Base-by-base conservation (phyloP, 2,113 vertebrate genomes). In the Dasyurus viverrinus region DNA sequence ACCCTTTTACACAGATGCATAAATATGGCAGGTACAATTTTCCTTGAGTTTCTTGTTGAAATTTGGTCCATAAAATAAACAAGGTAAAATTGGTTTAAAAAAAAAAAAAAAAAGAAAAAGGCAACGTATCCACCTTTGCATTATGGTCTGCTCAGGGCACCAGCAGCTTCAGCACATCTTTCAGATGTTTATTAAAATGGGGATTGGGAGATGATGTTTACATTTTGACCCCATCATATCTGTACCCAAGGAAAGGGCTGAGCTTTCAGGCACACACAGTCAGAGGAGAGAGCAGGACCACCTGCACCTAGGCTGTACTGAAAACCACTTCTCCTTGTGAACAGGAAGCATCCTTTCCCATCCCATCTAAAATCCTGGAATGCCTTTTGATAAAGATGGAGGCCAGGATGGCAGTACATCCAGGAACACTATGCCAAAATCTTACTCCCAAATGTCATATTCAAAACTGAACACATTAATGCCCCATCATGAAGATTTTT, bases 21-120 rank as follows among this genome's bases (percentile, higher is more conserved):
- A 98, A 98, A 98, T 97, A 98, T 2, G 97, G 97, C 96, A 98
- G 96, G 96, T 96, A 97, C 95, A 97, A 1, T 96, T 97, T 97
- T 98, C 97, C 98, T 98, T 90, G 14, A 98, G 96, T 97, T 98
- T 96, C 96, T 96, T 95, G 97, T 92, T 97, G 95, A 98, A 97
- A 97, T 98, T 98, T 98, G 97, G 98, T 98, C 97, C 95, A 0
- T 50, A 0, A 48, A 96, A 92, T 95, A 95, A 97, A 96, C 46
- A 57, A 91, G 94, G 90, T 93, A 0, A 0, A 90, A 90, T 90
- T 95, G 92, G n/a, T 84, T 84, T 36, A 23, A 42, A 84, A 76
- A 96, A 95, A 93, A 94, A 97, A 95, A 90, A 10, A 11, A 96
- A 84, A 95, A 90, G 1, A 11, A 53, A 96, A 84, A 98, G 90